These are phyloP conservation scores for Imbricaverruca yamaguchii DNA, from an alignment of 2,888 invertebrate genomes.

Conservation along the genomic window DNA sequence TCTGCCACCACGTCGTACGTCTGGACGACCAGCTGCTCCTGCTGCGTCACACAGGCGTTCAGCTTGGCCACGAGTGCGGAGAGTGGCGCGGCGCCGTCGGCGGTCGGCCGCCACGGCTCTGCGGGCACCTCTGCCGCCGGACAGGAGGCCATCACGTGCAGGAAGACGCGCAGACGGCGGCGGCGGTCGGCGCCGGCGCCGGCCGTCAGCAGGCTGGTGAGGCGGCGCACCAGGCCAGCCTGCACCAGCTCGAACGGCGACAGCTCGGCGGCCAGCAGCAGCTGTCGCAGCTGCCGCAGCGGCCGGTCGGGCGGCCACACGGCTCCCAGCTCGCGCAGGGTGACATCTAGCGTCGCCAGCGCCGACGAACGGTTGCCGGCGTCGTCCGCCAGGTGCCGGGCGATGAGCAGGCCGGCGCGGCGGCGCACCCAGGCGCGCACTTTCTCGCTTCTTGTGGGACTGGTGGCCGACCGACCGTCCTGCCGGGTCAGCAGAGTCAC, in stretches of 20 bases:
- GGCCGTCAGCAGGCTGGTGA: conserved; percentile 74
- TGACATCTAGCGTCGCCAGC: not conserved
- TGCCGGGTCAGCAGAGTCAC: conserved; percentile 54
- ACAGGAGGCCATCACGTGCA: conserved; percentile 83
- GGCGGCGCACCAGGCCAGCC: conserved; percentile 82
- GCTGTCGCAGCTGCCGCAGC: conserved; percentile 68
- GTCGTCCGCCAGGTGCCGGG: conserved; percentile 52
- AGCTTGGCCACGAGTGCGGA: conserved; percentile 81
- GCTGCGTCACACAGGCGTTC: conserved; percentile 89
- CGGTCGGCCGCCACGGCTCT: conserved; percentile 41
- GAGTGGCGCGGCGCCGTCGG: conserved; percentile 52
- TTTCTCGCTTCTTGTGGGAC: conserved; percentile 57
- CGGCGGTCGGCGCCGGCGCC: conserved; percentile 29
- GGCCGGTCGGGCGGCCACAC: conserved; percentile 43
- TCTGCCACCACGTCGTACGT: conserved; percentile 85
- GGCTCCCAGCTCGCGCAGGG: conserved; percentile 2
- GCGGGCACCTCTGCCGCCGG: conserved; percentile 45
- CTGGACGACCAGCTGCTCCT: conserved; percentile 95
- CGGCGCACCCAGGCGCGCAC: conserved; percentile 83
- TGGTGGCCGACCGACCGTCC: not conserved
- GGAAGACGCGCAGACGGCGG: conserved; percentile 68
- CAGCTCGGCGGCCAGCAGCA: conserved; percentile 86
- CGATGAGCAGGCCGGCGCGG: conserved; percentile 55
- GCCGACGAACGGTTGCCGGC: not conserved
- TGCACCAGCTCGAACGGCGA: conserved; percentile 98